Evolutionary conservation across 2,888 invertebrate species (phyloP), one percentile per base, ranked within the genome.

Genomic region (Ptychoptera albimana): DNA sequence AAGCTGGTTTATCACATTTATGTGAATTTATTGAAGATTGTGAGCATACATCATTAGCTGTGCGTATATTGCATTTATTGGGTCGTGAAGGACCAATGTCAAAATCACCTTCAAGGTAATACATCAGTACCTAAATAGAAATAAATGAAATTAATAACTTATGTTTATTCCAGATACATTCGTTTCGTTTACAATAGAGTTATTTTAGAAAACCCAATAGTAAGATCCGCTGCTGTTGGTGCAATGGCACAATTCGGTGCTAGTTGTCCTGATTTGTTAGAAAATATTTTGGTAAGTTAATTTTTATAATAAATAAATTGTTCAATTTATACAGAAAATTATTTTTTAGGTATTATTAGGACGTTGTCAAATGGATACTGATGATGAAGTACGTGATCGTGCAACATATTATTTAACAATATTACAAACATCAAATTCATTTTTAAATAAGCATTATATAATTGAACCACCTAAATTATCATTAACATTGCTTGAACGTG

Each of bases 1-100:
- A 97, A 66, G 85, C 88, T 0, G 96, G 89, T 1, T 65, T 99
- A 11, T 91, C 94, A 0, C 96, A 98, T 67, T 72, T 99, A 3
- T 98, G 98, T 58, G 98, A 99, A 65, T 99, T 99, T 57, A 99
- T 99, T 53, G 98, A 99, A 60, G 98, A 99, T 64, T 99, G 98
- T 60, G 98, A 99, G 57, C 97, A 99, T 61, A 86, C 89, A 0
- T 88, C 89, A 45, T 72, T 99, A 51, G 96, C 97, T 3, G 97
- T 97, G 0, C 75, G 93, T 29, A 97, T 99, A 53, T 71, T 99
- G 36, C 93, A 98, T 70, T 70, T 99, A 44, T 69, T 99, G 1
- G 98, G 98, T 1, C 82, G 89, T 48, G 98, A 99, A 67, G 98
- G 97, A 0, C 97, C 98, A 0, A 83, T 87, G 52, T 92, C 97